A percentile compares a stretch with the other conserved stretches of the same genome.
These are phyloP conservation scores for Drosophila helvetica DNA, from an alignment of 2,888 invertebrate genomes.

Conservation along the genomic window DNA sequence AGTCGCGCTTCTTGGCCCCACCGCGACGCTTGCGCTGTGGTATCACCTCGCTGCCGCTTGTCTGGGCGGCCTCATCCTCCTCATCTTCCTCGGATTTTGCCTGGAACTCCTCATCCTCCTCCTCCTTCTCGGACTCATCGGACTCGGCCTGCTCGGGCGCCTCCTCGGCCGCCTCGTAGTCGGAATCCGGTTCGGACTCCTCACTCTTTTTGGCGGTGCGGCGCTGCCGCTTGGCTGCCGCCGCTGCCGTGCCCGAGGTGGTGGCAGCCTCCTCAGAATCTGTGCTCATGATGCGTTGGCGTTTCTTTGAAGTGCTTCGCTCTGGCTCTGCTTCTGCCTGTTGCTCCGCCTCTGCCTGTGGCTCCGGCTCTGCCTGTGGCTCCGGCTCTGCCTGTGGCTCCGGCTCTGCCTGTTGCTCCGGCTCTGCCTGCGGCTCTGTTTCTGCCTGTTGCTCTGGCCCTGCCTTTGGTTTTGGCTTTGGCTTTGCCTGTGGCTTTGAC, in stretches of 20 bases:
- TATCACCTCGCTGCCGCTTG: slow-evolving; percentile 81
- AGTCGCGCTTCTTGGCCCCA: slow-evolving; percentile 58
- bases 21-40: slow-evolving; percentile 77
- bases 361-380: background rate
- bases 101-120: slow-evolving; percentile 8
- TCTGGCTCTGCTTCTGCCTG: background rate
- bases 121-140: slow-evolving; percentile 18
- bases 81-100: slow-evolving; percentile 8
- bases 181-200: slow-evolving; percentile 54
- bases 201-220: slow-evolving; percentile 22
- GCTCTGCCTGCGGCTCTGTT: slow-evolving; percentile 1
- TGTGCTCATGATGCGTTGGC: slow-evolving; percentile 58
- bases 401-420: background rate
- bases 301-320: background rate
- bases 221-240: slow-evolving; percentile 2
- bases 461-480: background rate
- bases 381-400: background rate
- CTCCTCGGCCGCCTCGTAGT: slow-evolving; percentile 39
- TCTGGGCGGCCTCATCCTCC: slow-evolving; percentile 48
- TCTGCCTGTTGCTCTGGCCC: background rate
- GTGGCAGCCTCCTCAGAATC: slow-evolving; percentile 63
- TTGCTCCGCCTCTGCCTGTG: background rate
- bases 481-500: background rate
- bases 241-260: slow-evolving; percentile 27
- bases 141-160: slow-evolving; percentile 10